Conservation (phyloP, 2,113 vertebrate genomes). For the Ophiodon elongatus region DNA sequence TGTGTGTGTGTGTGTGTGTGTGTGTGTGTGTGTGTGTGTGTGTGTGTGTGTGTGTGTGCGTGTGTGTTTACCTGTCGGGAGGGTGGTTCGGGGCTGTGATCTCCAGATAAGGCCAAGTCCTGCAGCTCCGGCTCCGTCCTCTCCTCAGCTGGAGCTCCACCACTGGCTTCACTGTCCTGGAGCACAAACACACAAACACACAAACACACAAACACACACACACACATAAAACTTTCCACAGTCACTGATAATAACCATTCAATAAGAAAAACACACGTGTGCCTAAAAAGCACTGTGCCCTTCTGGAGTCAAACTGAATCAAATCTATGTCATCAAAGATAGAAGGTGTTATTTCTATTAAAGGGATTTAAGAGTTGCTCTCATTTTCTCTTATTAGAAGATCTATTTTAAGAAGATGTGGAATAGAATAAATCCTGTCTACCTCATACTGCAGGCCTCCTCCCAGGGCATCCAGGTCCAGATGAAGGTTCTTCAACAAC, state of each 20-base stretch:
- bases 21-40: conserved; percentile 39
- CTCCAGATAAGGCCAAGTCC: conserved; percentile 74
- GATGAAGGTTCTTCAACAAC: conserved; percentile 87
- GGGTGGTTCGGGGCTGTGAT: conserved; percentile 79
- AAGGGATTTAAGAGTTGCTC: background rate
- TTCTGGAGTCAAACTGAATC: background rate
- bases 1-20: no score
- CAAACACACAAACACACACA: conserved; percentile 5
- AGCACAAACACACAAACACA: background rate
- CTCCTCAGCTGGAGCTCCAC: conserved; percentile 69
- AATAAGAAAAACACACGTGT: no score
- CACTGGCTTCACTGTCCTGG: conserved; percentile 82
- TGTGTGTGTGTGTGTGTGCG: conserved; percentile 47
- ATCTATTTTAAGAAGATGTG: background rate
- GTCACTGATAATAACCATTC: background rate
- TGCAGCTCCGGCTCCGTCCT: conserved; percentile 82
- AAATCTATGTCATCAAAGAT: background rate
- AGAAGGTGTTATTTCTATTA: background rate
- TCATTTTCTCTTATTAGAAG: background rate
- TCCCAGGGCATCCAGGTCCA: conserved; percentile 86
- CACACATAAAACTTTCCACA: background rate
- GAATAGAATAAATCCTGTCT: background rate
- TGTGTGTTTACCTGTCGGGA: conserved; percentile 77
- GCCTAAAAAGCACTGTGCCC: background rate
- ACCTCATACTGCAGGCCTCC: conserved; percentile 90